Base-by-base conservation (phyloP, 64 coral and sea anemone species). In the Cladopsammia gracilis region DNA sequence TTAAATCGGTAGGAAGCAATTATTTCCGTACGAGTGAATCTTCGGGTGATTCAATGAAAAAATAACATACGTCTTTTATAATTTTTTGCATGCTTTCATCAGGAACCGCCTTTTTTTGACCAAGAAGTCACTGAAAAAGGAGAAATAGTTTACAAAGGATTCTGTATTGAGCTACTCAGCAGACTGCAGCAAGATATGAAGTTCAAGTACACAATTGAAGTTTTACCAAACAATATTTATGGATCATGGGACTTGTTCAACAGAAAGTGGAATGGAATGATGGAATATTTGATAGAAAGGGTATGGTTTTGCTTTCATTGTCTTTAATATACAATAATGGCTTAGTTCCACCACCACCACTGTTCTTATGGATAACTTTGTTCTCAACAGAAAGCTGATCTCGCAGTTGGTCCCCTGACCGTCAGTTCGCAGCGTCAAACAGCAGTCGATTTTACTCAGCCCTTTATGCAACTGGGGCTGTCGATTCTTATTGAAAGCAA, bases 21-120 rank as follows among this genome's bases (percentile, higher is more conserved):
- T 34, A 34, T 34, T 34, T 34, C 2, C 34, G 34, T 34, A n/a
- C n/a, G n/a, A n/a, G n/a, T n/a, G n/a, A n/a, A n/a, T n/a, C n/a
- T n/a, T n/a, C n/a, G n/a, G n/a, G 34, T 34, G 34, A 34, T 34
- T 34, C 34, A 34, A 0, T 34, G 34, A 34, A 34, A 34, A 34
- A 34, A 34, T 34, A 34, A 34, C 34, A 34, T 24, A 10, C 15
- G 26, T 10, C 7, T 16, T 24, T 6, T 1, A 7, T 20, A 70
- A 10, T 3, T 24, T 70, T 24, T 10, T 42, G 26, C 57, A 8
- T 76, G 11, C 71, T 82, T 86, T 45, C 24, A 84, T 10, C 62
- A 95, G 93, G 79, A 95, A 44, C 58, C 89, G 68, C 93, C 93
- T 22, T 95, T 90, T 68, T 57, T 95, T 11, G 74, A 90, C 9